Evolutionary conservation across 2,888 invertebrate species (phyloP), one percentile per base, ranked within the genome.

Genomic region (Hyppa rectilinea): DNA sequence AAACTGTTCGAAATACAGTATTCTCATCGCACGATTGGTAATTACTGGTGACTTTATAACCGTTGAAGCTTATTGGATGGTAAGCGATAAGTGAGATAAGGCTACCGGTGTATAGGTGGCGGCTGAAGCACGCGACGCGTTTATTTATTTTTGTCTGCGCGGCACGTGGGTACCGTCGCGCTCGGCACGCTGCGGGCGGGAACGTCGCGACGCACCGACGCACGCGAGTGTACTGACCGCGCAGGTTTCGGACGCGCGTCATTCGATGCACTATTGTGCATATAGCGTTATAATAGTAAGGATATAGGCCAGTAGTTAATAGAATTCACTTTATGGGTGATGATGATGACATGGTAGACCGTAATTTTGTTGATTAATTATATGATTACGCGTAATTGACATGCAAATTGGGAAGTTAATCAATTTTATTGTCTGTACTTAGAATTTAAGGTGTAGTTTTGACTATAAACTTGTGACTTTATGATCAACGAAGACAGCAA

Each of bases 211-310:
- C 93, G 88, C 89, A 87, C 83, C 93, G 92, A 89, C 93, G 93
- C 91, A 88, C 93, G 92, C 93, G 94, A 91, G 93, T 91, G 92
- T 92, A 95, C 95, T 95, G 95, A 93, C 93, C 94, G 93, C 90
- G 91, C 89, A 90, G 86, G 89, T 87, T 89, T 92, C 89, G 91
- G 90, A 91, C 92, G 91, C 89, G 87, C 90, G 82, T 89, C 88
- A 87, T 78, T 74, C 87, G 87, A 84, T 92, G 92, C 92, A 92
- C 90, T 92, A 89, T 80, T 83, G 75, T 92, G 91, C 92, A 93
- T 88, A 86, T 82, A 81, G 85, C 89, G 92, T 91, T 92, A 90
- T 92, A 90, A 88, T 92, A 91, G 87, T 86, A 85, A 89, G 94
- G 95, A 94, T 89, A 88, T 86, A 29, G 17, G 14, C 62, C 56